Evolutionary conservation across 2,113 vertebrate species (phyloP), one percentile per base, ranked within the genome.

Genomic region (Illadopsis cleaveri): DNA sequence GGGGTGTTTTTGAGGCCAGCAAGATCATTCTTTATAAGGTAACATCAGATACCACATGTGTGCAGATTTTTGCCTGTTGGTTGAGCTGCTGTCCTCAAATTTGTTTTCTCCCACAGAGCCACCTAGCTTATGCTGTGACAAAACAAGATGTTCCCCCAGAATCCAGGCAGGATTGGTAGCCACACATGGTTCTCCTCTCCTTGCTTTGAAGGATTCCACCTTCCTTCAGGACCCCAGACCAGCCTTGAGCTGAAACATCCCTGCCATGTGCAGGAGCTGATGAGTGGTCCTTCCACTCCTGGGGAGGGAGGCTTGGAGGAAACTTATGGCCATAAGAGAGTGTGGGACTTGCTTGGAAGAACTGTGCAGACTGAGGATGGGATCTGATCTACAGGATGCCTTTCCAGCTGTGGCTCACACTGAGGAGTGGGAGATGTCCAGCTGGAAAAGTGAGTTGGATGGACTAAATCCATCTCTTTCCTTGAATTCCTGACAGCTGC

Each of bases 371-470:
- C 0, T 76, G 5, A 27, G 16, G 13, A 12, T 53, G 23, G 18
- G 47, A 48, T 58, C 7, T 37, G 28, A 37, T 22, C 47, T n/a
- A 31, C 24, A 56, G 30, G 44, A n/a, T 25, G 17, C 12, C 30
- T 44, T 69, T 53, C 45, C 68, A 50, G 24, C 14, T 72, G 47
- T 60, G 33, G 35, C 25, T 75, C 21, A 14, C 0, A 4, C 5
- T 0, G 0, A 66, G 54, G 51, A 51, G 17, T 0, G 0, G 35
- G 56, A 47, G 2, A 2, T 25, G 53, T 51, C 31, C 11, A 2
- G 35, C 35, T 10, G 9, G 53, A 81, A 54, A 58, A 33, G 38
- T 25, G 65, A 30, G 21, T 37, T 18, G 37, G 42, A 25, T 6
- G 12, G 22, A 23, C 38, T 42, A 57, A 91, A 72, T 28, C 70